Base-by-base conservation (phyloP, 2,888 invertebrate species). In the Conomelus anceps region DNA sequence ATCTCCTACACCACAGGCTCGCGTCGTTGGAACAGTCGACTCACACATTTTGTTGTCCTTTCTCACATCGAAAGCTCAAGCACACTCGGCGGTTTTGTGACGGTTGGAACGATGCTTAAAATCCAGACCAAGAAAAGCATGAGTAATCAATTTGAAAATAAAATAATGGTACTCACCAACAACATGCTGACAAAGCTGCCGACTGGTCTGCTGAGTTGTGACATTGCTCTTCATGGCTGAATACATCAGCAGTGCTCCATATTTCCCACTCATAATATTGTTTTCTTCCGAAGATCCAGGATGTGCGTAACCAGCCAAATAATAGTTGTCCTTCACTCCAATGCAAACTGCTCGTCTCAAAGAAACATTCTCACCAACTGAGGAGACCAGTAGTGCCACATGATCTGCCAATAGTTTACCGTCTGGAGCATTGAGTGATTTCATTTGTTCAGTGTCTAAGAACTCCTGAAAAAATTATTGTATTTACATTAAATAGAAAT, bases 181-280 rank as follows among this genome's bases (percentile, higher is more conserved):
- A 92, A 99, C 96, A 92, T 99, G 99, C 93, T 99, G 98, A 92
- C 98, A 98, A 9, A 99, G 93, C 92, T 97, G 96, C 91, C 95
- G 95, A 22, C 96, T 96, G 13, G 97, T 92, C 87, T 94, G 92
- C 26, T 93, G 92, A 22, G 92, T 91, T 86, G 94, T 93, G 0
- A 93, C 89, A 20, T 91, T 91, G 20, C 92, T 87, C 92, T 93
- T 89, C 91, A 92, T 87, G 92, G 92, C 92, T 92, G 94, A 95
- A 92, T 96, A 96, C 23, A 97, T 97, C 0, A 98, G 94, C 87
- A 99, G 92, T 0, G 98, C 96, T 29, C 97, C 98, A 93, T 98
- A 98, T 94, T 96, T 97, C 87, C 99, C 99, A 24, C 86, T 89
- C 34, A 89, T 84, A 26, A 89, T 85, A 11, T 84, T 87, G 9